phyloP scores from a whole-genome alignment of 2,888 invertebrate genomes.

The Cetonia aurata region DNA sequence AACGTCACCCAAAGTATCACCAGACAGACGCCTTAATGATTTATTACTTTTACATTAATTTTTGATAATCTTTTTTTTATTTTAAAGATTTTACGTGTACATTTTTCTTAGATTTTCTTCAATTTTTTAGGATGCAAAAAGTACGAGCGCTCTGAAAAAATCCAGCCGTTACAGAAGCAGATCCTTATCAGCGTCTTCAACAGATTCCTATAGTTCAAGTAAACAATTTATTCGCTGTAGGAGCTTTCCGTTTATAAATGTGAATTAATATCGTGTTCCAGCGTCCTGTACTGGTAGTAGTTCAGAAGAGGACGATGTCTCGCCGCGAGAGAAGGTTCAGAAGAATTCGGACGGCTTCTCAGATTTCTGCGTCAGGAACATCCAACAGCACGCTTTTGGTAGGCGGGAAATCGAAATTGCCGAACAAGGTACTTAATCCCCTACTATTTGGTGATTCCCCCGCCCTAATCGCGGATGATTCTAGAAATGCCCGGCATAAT shows the following conservation, averaged over 20 bases:
- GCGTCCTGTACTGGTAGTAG: conserved; percentile 81
- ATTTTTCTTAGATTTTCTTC: conserved; percentile 3
- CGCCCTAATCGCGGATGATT: conserved; percentile 44
- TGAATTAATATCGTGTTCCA: conserved; percentile 48
- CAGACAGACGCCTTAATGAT: too few relatives aligned
- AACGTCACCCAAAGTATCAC: too few relatives aligned
- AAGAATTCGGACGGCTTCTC: conserved; percentile 86
- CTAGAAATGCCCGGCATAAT: conserved; percentile 98
- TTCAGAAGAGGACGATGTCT: conserved; percentile 93
- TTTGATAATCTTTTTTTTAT: conserved; percentile 4
- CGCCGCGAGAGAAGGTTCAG: conserved; percentile 93
- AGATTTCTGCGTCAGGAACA: conserved; percentile 95
- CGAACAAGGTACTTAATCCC: conserved; percentile 78
- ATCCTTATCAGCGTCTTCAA: conserved; percentile 93
- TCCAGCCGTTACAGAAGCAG: conserved; percentile 90
- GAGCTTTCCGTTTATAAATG: conserved; percentile 3
- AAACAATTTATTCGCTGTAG: conserved; percentile 50
- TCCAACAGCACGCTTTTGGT: conserved; percentile 94
- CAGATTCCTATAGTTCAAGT: conserved; percentile 95
- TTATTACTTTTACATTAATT: not conserved
- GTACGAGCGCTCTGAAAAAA: conserved; percentile 86
- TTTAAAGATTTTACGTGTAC: not conserved
- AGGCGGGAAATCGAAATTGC: conserved; percentile 97
- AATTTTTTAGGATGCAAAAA: conserved; percentile 69
- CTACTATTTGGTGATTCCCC: not conserved